Evolutionary conservation across 1,140 invertebrate species (phyloP).

Genomic region (Olivierus martensii): DNA sequence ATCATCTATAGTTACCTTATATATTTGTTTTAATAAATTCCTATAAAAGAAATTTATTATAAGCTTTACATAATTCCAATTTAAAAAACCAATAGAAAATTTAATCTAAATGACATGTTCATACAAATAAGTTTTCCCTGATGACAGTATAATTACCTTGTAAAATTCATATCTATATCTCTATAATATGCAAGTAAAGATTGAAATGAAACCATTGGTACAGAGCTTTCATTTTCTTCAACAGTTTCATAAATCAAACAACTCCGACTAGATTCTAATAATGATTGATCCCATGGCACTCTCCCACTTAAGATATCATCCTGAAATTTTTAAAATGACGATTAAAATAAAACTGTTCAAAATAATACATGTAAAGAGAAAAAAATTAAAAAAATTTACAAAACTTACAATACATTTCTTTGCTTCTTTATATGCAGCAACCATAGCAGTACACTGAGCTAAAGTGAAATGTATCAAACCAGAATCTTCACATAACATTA

Average conservation of each 20-base stretch:
- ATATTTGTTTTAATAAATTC: slow-evolving; percentile 45
- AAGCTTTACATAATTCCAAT: no score
- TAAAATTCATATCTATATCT: slow-evolving; percentile 48
- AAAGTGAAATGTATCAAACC: slow-evolving; percentile 55
- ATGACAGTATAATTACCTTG: slow-evolving; percentile 28
- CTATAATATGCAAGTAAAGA: slow-evolving; percentile 57
- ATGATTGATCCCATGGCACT: slow-evolving; percentile 47
- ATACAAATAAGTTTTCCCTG: no score
- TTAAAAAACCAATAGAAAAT: no score
- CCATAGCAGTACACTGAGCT: slow-evolving; percentile 54
- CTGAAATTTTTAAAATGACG: no score
- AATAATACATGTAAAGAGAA: no score
- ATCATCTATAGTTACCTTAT: slow-evolving; percentile 47
- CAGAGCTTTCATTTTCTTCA: slow-evolving; percentile 51
- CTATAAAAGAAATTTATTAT: no score
- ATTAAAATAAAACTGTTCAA: no score
- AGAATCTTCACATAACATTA: slow-evolving; percentile 45
- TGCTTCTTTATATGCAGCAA: slow-evolving; percentile 59
- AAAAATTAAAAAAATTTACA: no score
- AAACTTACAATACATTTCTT: slow-evolving; percentile 49
- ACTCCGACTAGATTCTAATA: slow-evolving; percentile 68
- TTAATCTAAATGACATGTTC: no score
- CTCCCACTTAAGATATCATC: slow-evolving; percentile 42
- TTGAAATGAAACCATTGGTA: slow-evolving; percentile 50
- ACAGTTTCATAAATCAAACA: slow-evolving; percentile 73